Conservation (phyloP, 2,797 vertebrate species). For the Momotus momota region DNA sequence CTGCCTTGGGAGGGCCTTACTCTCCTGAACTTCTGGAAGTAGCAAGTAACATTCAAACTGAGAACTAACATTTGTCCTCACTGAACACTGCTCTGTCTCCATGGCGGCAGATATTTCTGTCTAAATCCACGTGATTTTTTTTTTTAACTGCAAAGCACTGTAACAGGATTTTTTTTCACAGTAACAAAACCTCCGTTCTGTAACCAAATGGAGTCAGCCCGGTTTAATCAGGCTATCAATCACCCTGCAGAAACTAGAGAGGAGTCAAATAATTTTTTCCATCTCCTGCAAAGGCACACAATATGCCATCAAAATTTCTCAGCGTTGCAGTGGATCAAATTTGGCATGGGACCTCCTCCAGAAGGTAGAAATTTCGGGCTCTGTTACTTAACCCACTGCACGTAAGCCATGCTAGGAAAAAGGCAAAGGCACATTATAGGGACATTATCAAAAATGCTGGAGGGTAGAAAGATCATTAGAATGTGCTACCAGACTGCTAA, state of each 20-base stretch:
- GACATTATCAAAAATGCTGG: not conserved
- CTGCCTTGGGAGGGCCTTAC: not conserved
- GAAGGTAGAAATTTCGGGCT: not conserved
- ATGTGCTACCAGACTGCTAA: not conserved
- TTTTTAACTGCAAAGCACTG: conserved; percentile 29
- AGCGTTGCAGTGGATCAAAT: conserved; percentile 3
- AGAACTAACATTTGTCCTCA: conserved; percentile 43
- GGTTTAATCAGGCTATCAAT: conserved; percentile 71
- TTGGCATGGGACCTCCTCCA: conserved; percentile 32
- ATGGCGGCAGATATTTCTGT: conserved; percentile 70
- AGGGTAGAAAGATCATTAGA: not conserved
- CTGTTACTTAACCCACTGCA: not conserved
- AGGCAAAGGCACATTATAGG: not conserved
- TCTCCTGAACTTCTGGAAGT: not conserved
- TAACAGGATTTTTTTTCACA: conserved; percentile 73
- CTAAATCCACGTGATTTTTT: conserved; percentile 25
- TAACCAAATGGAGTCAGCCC: conserved; percentile 66
- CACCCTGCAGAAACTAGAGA: conserved; percentile 47
- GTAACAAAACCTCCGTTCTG: conserved; percentile 60
- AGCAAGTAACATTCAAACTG: not conserved
- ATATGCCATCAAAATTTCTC: conserved; percentile 10
- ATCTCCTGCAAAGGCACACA: conserved; percentile 19
- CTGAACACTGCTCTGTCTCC: conserved; percentile 34
- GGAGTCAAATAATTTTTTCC: conserved; percentile 16
- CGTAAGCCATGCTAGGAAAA: not conserved